Evolutionary conservation across 2,113 vertebrate genomes (phyloP).

Genomic region (Microcebus griseorufus): DNA sequence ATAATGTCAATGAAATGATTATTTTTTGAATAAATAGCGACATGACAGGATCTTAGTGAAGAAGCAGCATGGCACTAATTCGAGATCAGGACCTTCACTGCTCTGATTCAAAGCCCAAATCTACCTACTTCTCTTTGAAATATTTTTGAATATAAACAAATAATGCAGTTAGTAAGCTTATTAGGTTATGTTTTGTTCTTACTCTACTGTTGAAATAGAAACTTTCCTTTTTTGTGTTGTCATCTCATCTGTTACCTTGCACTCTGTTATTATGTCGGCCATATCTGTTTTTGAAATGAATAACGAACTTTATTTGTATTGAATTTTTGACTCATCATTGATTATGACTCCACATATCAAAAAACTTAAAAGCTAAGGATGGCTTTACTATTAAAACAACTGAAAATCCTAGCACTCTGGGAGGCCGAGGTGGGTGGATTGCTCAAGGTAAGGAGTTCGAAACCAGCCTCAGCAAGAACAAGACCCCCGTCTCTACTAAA

Average conservation of each 20-base stretch:
- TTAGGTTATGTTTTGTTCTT: background rate
- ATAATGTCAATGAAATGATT: constrained; percentile 20
- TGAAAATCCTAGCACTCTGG: background rate
- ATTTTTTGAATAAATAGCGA: background rate
- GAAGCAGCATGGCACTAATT: background rate
- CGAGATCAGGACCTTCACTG: background rate
- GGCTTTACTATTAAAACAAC: constrained; percentile 13
- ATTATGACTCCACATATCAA: background rate
- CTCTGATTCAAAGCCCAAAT: background rate
- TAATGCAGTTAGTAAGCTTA: background rate
- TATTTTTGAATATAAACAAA: constrained; percentile 1
- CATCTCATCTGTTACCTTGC: constrained; percentile 15
- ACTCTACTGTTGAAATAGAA: background rate
- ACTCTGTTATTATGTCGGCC: background rate
- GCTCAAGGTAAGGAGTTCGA: too few species aligned
- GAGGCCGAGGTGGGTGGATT: too few species aligned
- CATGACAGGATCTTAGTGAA: background rate
- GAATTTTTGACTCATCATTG: constrained; percentile 13
- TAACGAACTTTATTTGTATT: constrained; percentile 9
- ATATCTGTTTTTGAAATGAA: constrained; percentile 21
- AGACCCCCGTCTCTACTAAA: too few species aligned
- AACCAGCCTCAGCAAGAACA: too few species aligned
- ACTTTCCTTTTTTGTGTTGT: background rate
- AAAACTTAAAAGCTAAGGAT: background rate
- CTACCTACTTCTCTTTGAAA: background rate